These are phyloP conservation scores for Cottoperca gobio DNA, from an alignment of 2,797 vertebrate genomes.

Conservation along the genomic window DNA sequence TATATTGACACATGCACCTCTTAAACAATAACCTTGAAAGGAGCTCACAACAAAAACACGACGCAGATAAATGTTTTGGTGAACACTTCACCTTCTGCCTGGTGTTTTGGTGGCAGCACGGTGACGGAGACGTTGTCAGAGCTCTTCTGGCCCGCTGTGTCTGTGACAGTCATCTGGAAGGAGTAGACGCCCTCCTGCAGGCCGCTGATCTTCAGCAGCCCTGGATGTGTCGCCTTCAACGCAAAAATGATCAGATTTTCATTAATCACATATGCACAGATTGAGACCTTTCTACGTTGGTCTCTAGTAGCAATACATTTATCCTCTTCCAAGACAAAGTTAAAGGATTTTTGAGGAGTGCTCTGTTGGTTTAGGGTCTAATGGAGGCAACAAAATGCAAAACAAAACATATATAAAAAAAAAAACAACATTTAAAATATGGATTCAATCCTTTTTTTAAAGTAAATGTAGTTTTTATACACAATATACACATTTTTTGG, in stretches of 20 bases:
- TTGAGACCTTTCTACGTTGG: background rate
- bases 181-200: slow-evolving; percentile 90
- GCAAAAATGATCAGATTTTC: background rate
- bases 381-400: background rate
- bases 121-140: slow-evolving; percentile 93
- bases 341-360: background rate
- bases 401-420: too few species aligned
- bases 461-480: background rate
- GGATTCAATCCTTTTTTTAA: background rate
- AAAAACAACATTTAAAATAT: background rate
- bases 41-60: background rate
- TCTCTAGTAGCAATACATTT: background rate
- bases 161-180: slow-evolving; percentile 92
- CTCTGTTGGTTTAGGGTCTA: too few species aligned
- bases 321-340: background rate
- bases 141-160: slow-evolving; percentile 89
- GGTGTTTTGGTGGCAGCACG: slow-evolving; percentile 86
- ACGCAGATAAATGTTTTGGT: background rate
- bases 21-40: background rate
- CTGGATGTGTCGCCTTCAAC: slow-evolving; percentile 90
- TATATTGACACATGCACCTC: background rate
- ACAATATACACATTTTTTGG: background rate
- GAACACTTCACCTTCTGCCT: slow-evolving; percentile 84
- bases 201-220: slow-evolving; percentile 90
- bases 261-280: background rate